Conservation (phyloP, 2,888 invertebrate species). For the Dynastes grantii region DNA sequence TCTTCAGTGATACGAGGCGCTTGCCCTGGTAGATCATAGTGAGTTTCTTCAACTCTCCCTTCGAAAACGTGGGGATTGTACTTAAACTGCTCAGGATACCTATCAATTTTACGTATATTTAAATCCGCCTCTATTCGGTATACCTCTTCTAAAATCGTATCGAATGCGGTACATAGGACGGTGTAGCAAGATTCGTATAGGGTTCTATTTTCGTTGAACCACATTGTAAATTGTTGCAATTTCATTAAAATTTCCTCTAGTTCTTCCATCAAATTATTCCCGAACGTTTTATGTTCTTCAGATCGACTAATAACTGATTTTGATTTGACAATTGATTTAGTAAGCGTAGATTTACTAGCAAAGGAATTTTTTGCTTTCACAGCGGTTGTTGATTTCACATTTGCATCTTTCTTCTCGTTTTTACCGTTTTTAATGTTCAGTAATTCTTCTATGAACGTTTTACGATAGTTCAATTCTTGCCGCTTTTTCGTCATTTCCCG, state of each 20-base stretch:
- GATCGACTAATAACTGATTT: no score
- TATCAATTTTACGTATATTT: conserved; percentile 9
- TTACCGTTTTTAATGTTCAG: conserved; percentile 45
- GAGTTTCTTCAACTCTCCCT: conserved; percentile 18
- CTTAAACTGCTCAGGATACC: conserved; percentile 9
- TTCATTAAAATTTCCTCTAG: conserved; percentile 55
- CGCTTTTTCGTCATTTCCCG: conserved; percentile 57
- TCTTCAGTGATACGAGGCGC: conserved; percentile 34
- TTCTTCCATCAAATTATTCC: conserved; percentile 21
- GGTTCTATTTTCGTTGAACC: conserved; percentile 55
- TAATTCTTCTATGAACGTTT: conserved; percentile 44
- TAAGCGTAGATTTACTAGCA: neutral
- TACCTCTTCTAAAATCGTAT: conserved; percentile 55
- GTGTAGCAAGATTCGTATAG: conserved; percentile 56
- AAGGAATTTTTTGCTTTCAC: neutral
- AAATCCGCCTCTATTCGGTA: conserved; percentile 49
- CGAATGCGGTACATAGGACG: conserved; percentile 55
- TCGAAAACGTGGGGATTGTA: neutral
- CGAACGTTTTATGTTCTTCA: conserved; percentile 15
- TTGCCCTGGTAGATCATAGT: conserved; percentile 50
- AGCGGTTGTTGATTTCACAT: neutral
- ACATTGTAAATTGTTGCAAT: conserved; percentile 57
- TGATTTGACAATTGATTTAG: neutral
- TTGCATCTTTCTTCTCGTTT: conserved; percentile 51
- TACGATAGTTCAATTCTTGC: conserved; percentile 54